Conservation (phyloP, 2,888 invertebrate genomes). For the Pardosa pseudoannulata region DNA sequence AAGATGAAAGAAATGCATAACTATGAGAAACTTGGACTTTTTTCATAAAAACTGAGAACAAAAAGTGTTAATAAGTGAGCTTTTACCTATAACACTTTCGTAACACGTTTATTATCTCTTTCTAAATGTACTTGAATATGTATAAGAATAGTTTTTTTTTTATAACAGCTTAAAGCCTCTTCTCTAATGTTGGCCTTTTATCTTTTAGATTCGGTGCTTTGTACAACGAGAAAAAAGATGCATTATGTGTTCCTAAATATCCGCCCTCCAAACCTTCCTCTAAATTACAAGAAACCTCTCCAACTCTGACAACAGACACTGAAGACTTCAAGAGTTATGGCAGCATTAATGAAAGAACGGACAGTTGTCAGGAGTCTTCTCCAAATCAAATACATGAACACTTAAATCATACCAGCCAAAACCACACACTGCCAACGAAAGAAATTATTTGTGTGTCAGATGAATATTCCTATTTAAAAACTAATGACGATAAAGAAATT, state of each 20-base stretch:
- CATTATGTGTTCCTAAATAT: constrained; percentile 5
- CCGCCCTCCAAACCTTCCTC: neutral
- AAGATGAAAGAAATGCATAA: too few species aligned
- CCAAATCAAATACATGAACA: neutral
- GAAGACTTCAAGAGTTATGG: neutral
- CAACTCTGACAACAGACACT: neutral
- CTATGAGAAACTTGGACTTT: too few species aligned
- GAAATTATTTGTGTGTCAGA: neutral
- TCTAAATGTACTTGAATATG: too few species aligned
- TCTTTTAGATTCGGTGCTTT: neutral
- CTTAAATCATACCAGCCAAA: neutral
- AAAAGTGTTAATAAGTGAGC: too few species aligned
- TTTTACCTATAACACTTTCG: too few species aligned
- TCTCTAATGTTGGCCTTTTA: neutral
- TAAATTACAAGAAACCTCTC: neutral
- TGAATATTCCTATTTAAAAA: neutral
- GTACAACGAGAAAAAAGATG: neutral
- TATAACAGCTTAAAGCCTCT: too few species aligned
- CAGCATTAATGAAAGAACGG: neutral
- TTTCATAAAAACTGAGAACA: too few species aligned
- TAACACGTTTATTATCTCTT: too few species aligned
- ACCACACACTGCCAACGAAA: neutral
- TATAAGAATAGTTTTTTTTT: too few species aligned
- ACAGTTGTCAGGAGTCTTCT: neutral
- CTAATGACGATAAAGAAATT: neutral